phyloP scores from a whole-genome alignment of 2,113 vertebrate species.

The Pachycephala philippinensis region DNA sequence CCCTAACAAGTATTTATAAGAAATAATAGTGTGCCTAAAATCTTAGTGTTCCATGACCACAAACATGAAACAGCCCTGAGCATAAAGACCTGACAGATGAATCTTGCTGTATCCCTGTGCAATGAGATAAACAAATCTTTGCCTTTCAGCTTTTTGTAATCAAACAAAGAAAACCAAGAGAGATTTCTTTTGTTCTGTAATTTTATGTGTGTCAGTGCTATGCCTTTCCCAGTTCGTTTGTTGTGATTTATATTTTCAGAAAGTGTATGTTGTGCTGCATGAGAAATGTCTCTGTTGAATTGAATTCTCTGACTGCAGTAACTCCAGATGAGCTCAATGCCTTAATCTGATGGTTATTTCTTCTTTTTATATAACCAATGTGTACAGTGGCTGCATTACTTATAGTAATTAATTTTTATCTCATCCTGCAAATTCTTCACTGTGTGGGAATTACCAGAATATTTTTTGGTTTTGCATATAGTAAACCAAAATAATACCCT shows the following conservation, averaged over 20 bases:
- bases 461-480: background rate
- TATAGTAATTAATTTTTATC: background rate
- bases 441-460: background rate
- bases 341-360: background rate
- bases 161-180: background rate
- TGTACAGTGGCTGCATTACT: background rate
- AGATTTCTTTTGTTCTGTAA: background rate
- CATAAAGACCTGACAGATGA: background rate
- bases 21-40: background rate
- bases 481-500: background rate
- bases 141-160: conserved; percentile 5
- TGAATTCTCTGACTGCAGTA: background rate
- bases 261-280: background rate
- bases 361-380: background rate
- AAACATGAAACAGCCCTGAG: background rate
- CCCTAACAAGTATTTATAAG: background rate
- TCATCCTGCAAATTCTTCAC: background rate
- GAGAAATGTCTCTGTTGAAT: background rate
- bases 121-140: conserved; percentile 6
- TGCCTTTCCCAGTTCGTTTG: background rate
- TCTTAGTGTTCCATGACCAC: background rate
- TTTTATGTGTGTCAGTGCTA: background rate
- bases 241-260: conserved; percentile 21
- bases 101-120: background rate
- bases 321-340: background rate